Percentiles rank a stretch among this genome's conserved stretches.
These are phyloP conservation scores for Harpalus rufipes DNA, from an alignment of 2,888 invertebrate genomes.

Conservation along the genomic window DNA sequence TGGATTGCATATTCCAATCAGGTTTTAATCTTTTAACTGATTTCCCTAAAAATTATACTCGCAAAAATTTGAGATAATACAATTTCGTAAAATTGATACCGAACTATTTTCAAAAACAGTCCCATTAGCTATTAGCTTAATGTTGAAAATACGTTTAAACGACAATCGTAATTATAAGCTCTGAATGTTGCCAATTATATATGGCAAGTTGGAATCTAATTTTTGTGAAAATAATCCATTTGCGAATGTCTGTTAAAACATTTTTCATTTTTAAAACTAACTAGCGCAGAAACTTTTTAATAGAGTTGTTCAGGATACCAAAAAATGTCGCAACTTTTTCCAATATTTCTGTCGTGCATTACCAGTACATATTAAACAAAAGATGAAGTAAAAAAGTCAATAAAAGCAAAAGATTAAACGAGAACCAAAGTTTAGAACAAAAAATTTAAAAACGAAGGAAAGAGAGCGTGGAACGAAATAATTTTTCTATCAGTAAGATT, in stretches of 20 bases:
- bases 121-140: background rate
- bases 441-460: slow-evolving; percentile 11
- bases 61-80: too few species aligned
- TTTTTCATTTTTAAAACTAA: slow-evolving; percentile 28
- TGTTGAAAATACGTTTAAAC: background rate
- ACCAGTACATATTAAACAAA: slow-evolving; percentile 17
- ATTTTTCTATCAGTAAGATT: slow-evolving; percentile 4
- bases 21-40: too few species aligned
- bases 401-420: slow-evolving; percentile 13
- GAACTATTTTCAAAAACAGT: background rate
- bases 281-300: slow-evolving; percentile 22
- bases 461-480: slow-evolving; percentile 7
- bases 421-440: slow-evolving; percentile 15
- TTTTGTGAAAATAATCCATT: slow-evolving; percentile 25
- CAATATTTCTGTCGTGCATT: slow-evolving; percentile 10
- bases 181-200: background rate
- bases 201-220: slow-evolving; percentile 5
- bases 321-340: slow-evolving; percentile 29
- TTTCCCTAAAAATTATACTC: too few species aligned
- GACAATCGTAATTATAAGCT: background rate
- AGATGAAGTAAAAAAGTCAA: slow-evolving; percentile 18
- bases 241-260: background rate
- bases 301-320: slow-evolving; percentile 1
- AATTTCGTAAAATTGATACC: background rate
- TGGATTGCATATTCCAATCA: too few species aligned